phyloP scores from a whole-genome alignment of 2,113 vertebrate species.

The Pan paniscus region DNA sequence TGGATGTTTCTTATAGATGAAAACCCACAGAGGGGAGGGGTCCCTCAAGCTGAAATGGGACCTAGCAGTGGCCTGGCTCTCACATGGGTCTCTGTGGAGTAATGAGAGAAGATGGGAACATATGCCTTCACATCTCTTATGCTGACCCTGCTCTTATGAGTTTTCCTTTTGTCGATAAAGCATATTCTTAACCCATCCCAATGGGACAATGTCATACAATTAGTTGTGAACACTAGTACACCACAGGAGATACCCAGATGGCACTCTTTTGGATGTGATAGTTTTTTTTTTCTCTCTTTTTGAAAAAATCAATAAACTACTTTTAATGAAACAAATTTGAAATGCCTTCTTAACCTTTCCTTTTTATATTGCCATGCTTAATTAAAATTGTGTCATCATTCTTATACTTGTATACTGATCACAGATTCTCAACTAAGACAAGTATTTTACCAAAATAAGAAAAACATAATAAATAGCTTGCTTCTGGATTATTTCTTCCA shows the following conservation, averaged over 20 bases:
- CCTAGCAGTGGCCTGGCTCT: background rate
- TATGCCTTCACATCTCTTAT: background rate
- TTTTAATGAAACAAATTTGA: background rate
- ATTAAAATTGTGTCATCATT: background rate
- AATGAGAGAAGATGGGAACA: background rate
- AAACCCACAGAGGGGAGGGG: background rate
- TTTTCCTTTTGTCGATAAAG: background rate
- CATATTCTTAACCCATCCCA: background rate
- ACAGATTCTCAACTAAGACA: background rate
- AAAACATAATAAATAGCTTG: background rate
- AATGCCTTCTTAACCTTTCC: background rate
- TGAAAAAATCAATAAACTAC: background rate
- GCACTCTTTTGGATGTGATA: background rate
- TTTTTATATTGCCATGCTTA: background rate
- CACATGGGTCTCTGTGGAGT: background rate
- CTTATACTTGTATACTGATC: background rate
- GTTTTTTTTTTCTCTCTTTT: background rate
- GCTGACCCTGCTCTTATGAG: background rate
- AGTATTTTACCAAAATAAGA: background rate
- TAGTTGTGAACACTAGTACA: background rate
- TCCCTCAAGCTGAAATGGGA: background rate
- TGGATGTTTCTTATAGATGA: background rate
- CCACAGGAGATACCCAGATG: background rate
- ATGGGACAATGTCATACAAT: background rate
- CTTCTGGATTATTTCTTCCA: background rate